A percentile compares a stretch with the other conserved stretches of the same genome.
Evolutionary conservation across 2,888 invertebrate genomes (phyloP).

Genomic region (Euplagia quadripunctaria): DNA sequence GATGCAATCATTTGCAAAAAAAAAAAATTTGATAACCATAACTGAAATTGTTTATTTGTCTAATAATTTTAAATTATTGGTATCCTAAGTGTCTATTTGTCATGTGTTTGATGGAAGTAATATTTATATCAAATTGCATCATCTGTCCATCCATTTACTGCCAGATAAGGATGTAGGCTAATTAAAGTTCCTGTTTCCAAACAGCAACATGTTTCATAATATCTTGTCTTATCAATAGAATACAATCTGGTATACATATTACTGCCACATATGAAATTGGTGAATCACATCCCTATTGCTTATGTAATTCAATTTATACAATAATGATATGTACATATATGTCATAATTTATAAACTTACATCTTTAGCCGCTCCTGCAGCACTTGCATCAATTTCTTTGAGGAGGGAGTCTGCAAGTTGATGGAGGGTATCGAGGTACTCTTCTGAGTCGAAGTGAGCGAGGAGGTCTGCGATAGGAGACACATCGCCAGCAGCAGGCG

Average conservation of each 20-base stretch:
- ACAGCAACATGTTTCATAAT: conserved; percentile 6
- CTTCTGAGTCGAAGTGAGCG: conserved; percentile 92
- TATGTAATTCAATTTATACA: background rate
- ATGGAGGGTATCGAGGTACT: conserved; percentile 91
- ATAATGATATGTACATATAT: too few relatives aligned
- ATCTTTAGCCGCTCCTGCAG: conserved; percentile 90
- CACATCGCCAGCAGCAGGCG: conserved; percentile 92
- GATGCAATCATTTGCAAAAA: too few relatives aligned
- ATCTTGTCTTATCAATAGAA: conserved; percentile 1
- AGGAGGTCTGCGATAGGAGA: conserved; percentile 95
- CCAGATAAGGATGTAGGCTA: conserved; percentile 38
- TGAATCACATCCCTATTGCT: background rate
- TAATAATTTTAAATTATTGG: too few relatives aligned
- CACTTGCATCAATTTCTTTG: conserved; percentile 92
- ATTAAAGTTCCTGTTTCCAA: conserved; percentile 4
- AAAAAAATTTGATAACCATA: too few relatives aligned
- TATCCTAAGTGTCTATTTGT: background rate
- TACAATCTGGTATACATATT: background rate
- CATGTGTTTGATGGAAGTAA: conserved; percentile 28
- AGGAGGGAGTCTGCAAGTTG: conserved; percentile 94
- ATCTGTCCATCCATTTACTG: conserved; percentile 9
- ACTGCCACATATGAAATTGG: background rate
- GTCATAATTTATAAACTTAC: conserved; percentile 75
- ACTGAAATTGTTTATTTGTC: too few relatives aligned
- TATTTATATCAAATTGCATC: conserved; percentile 28